Evolutionary conservation across 23 tunicate species (phyloP).

Genomic region (Ciona savignyi): DNA sequence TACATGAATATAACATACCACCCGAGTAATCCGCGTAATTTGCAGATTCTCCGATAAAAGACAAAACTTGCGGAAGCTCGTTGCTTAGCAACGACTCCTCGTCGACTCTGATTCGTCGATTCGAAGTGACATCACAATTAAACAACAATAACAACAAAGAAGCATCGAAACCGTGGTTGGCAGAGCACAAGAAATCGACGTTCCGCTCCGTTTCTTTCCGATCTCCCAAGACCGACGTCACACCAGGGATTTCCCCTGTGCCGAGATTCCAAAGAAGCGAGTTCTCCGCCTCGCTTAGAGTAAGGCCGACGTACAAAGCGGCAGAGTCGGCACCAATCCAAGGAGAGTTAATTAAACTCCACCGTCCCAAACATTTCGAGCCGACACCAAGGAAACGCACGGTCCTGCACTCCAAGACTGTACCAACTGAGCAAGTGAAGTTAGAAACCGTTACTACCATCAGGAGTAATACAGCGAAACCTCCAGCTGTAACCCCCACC

Average conservation of each 20-base stretch:
- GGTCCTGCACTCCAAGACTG: conserved; percentile 22
- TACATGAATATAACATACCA: no score
- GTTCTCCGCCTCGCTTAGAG: conserved; percentile 39
- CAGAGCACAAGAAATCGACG: not conserved
- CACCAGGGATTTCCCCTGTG: conserved; percentile 1
- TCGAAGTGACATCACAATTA: not conserved
- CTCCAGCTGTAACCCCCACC: not conserved
- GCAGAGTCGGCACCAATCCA: conserved; percentile 9
- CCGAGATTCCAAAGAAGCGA: conserved; percentile 37
- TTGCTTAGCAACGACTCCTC: not conserved
- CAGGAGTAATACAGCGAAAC: not conserved
- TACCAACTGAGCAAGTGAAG: conserved; percentile 1
- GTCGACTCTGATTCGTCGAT: not conserved
- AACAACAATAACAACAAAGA: conserved; percentile 1
- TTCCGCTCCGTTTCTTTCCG: not conserved
- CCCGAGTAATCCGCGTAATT: not conserved
- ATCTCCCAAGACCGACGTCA: not conserved
- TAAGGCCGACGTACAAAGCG: conserved; percentile 31
- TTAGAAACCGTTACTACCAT: conserved; percentile 7
- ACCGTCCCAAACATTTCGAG: conserved; percentile 61
- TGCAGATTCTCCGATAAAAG: not conserved
- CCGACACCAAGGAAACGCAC: not conserved
- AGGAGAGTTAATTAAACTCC: conserved; percentile 49
- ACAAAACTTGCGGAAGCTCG: not conserved
- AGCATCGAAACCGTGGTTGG: not conserved